Conservation (phyloP, 2,797 vertebrate genomes). For the Hoplostethus mediterraneus region DNA sequence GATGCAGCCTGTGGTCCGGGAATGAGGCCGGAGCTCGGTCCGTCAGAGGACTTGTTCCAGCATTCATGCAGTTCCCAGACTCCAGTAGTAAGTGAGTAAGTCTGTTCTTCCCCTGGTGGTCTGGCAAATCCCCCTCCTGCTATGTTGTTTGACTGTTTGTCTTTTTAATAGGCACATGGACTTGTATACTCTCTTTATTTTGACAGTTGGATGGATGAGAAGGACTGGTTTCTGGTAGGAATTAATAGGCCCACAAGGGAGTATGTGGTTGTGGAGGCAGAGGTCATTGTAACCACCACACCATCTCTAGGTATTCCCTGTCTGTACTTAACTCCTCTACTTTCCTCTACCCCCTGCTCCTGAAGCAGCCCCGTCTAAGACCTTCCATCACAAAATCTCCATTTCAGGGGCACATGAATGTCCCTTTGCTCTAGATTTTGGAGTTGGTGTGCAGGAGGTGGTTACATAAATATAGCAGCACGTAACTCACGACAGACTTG, state of each 20-base stretch:
- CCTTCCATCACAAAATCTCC: constrained; percentile 38
- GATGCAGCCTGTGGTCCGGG: constrained; percentile 15
- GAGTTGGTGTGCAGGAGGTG: constrained; percentile 31
- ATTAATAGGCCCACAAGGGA: constrained; percentile 71
- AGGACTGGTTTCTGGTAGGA: constrained; percentile 39
- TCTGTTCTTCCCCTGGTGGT: constrained; percentile 21
- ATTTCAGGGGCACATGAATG: constrained; percentile 24
- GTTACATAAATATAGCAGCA: constrained; percentile 33
- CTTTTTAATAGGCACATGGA: constrained; percentile 36
- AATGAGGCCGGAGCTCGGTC: constrained; percentile 12
- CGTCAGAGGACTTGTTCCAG: background rate
- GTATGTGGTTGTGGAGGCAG: constrained; percentile 55
- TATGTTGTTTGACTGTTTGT: constrained; percentile 5
- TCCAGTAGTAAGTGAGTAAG: background rate
- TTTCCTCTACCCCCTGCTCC: constrained; percentile 4
- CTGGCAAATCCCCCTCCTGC: constrained; percentile 11
- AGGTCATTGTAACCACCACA: constrained; percentile 27
- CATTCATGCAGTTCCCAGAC: background rate
- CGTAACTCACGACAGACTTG: constrained; percentile 16
- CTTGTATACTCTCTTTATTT: constrained; percentile 38
- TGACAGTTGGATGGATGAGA: constrained; percentile 43
- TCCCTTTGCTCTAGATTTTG: constrained; percentile 26
- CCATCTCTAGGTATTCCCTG: constrained; percentile 24
- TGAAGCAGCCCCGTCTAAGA: constrained; percentile 17
- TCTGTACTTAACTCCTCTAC: constrained; percentile 4